phyloP scores from a whole-genome alignment of 2,113 vertebrate genomes.

The Istiophorus platypterus region DNA sequence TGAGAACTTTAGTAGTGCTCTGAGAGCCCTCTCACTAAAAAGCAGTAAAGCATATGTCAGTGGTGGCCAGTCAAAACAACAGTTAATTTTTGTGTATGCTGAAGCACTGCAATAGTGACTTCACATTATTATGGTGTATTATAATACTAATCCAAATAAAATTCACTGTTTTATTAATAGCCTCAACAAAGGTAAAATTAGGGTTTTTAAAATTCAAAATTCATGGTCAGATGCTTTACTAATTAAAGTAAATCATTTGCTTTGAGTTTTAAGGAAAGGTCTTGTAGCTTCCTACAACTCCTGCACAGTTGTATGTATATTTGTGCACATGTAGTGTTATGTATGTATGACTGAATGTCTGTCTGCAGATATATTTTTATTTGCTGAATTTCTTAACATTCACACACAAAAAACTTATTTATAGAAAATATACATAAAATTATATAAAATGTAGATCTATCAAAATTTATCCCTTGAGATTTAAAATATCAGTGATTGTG shows the following conservation, averaged over 20 bases:
- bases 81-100: constrained; percentile 5
- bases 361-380: neutral
- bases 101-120: constrained; percentile 1
- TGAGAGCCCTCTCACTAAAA: constrained; percentile 51
- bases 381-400: neutral
- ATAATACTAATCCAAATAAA: constrained; percentile 2
- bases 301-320: neutral
- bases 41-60: constrained; percentile 43
- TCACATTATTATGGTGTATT: constrained; percentile 5
- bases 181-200: too few relatives aligned
- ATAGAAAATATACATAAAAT: neutral
- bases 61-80: constrained; percentile 46
- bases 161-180: neutral
- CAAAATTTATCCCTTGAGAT: neutral
- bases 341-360: neutral
- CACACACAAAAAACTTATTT: neutral
- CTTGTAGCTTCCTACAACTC: neutral
- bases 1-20: constrained; percentile 55
- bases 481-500: neutral
- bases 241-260: neutral
- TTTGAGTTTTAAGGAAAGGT: neutral
- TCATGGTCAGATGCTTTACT: neutral
- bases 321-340: neutral
- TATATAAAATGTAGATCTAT: neutral
- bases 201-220: neutral